Conservation (phyloP, 2,888 invertebrate genomes). For the Chloroclysta siterata region DNA sequence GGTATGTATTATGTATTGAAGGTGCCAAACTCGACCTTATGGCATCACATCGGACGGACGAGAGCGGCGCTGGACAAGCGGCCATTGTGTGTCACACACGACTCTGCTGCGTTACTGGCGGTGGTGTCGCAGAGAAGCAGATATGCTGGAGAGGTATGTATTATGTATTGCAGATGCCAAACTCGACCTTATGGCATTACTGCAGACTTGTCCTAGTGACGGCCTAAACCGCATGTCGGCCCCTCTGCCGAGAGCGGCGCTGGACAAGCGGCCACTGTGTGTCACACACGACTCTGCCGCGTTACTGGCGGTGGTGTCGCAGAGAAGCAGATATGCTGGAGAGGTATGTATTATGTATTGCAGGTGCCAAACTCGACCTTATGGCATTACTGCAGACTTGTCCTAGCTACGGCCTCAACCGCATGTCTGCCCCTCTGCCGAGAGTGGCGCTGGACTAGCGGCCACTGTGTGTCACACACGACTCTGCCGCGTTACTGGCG, state of each 20-base stretch:
- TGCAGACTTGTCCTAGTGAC: slow-evolving; percentile 95
- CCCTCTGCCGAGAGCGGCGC: slow-evolving; percentile 86
- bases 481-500: slow-evolving; percentile 94
- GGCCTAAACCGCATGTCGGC: slow-evolving; percentile 87
- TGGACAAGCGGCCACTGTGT: slow-evolving; percentile 93
- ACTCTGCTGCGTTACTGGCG: slow-evolving; percentile 94
- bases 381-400: slow-evolving; percentile 94
- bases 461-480: slow-evolving; percentile 93
- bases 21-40: slow-evolving; percentile 88
- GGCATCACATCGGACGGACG: slow-evolving; percentile 92
- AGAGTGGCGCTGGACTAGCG: slow-evolving; percentile 90
- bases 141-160: slow-evolving; percentile 93
- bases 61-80: slow-evolving; percentile 90
- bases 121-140: slow-evolving; percentile 93
- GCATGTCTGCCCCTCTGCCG: slow-evolving; percentile 85
- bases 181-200: slow-evolving; percentile 91
- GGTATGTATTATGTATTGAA: slow-evolving; percentile 66
- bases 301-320: slow-evolving; percentile 92
- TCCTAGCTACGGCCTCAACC: slow-evolving; percentile 91
- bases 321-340: slow-evolving; percentile 94
- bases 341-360: slow-evolving; percentile 83
- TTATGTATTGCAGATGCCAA: no score
- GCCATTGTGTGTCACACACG: slow-evolving; percentile 93
- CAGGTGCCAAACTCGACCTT: slow-evolving; percentile 87
- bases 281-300: slow-evolving; percentile 95